phyloP scores from a whole-genome alignment of 2,888 invertebrate genomes.

The Ferrisia virgata region DNA sequence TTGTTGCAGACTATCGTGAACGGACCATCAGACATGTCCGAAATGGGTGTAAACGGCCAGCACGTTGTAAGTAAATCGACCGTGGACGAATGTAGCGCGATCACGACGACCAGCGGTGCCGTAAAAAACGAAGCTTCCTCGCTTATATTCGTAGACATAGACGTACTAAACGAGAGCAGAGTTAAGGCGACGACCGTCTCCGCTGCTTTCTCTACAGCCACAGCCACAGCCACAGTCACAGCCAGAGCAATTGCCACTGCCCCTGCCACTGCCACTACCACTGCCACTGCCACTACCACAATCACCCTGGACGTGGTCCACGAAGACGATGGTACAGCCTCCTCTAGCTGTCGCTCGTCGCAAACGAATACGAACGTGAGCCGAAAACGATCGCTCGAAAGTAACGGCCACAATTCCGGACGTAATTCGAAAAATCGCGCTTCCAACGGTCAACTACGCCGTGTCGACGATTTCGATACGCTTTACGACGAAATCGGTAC shows the following conservation, averaged over 20 bases:
- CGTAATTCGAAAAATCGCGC: not conserved
- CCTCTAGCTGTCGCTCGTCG: not conserved
- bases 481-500: slow-evolving; percentile 8
- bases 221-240: too few relatives aligned
- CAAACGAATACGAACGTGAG: not conserved
- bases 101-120: not conserved
- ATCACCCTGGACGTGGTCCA: too few relatives aligned
- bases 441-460: not conserved
- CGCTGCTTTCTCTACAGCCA: not conserved
- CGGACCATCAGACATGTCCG: not conserved
- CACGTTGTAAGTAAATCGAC: not conserved
- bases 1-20: too few relatives aligned
- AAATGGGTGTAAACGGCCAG: not conserved
- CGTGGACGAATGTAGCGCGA: not conserved
- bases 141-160: too few relatives aligned
- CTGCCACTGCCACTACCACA: not conserved
- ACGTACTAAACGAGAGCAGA: not conserved
- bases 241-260: too few relatives aligned
- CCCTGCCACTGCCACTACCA: not conserved
- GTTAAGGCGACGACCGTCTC: not conserved
- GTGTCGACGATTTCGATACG: slow-evolving; percentile 34
- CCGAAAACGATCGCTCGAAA: not conserved
- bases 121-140: not conserved
- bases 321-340: not conserved
- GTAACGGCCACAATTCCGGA: not conserved